Evolutionary conservation across 2,797 vertebrate species (phyloP).

Genomic region (Semotilus atromaculatus): DNA sequence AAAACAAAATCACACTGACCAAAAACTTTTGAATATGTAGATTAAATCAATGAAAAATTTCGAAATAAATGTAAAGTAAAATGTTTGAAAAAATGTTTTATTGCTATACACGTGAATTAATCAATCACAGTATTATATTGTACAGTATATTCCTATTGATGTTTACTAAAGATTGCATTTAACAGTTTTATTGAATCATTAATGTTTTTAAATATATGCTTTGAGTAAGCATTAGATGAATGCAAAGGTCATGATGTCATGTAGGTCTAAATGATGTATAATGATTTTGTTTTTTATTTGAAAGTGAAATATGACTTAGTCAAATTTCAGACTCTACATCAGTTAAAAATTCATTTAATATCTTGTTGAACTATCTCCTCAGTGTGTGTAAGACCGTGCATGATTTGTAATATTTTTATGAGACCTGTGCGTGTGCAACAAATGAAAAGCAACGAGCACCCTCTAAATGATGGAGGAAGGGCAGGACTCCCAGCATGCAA

Average conservation of each 20-base stretch:
- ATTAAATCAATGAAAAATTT: not conserved
- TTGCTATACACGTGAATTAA: not conserved
- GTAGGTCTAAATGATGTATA: not conserved
- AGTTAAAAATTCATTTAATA: not conserved
- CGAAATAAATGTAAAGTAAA: not conserved
- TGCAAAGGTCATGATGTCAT: not conserved
- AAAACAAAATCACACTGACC: not conserved
- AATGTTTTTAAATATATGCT: not conserved
- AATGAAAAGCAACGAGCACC: constrained; percentile 10
- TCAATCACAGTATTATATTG: not conserved
- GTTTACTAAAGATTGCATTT: not conserved
- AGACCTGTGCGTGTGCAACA: constrained; percentile 2
- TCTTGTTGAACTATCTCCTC: not conserved
- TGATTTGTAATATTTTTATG: constrained; percentile 36
- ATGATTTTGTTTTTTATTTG: not conserved
- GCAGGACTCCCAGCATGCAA: constrained; percentile 42
- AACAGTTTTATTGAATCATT: not conserved
- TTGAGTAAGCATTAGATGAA: not conserved
- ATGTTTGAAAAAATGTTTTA: not conserved
- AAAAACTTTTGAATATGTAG: not conserved
- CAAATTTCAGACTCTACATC: not conserved
- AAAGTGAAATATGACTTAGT: not conserved
- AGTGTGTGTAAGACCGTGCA: not conserved
- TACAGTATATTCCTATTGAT: not conserved
- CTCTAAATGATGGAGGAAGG: constrained; percentile 35